Percentiles rank a stretch among this genome's conserved stretches.
phyloP scores from a whole-genome alignment of 2,113 vertebrate species.

The Varanus komodoensis region DNA sequence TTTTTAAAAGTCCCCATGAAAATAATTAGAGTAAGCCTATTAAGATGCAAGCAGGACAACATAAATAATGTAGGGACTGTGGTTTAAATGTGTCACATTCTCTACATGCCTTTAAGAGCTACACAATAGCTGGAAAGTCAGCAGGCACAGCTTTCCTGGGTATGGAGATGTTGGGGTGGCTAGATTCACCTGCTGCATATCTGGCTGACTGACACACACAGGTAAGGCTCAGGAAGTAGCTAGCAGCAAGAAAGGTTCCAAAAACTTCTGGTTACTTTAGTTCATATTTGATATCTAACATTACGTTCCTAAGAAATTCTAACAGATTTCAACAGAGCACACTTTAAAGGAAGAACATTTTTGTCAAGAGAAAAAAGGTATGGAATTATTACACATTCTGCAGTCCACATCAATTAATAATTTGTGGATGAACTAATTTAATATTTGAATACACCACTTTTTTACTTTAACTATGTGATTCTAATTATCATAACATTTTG shows the following conservation, averaged over 20 bases:
- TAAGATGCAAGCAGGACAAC: too few relatives aligned
- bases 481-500: background rate
- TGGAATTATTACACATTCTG: slow-evolving; percentile 3
- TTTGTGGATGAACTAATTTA: background rate
- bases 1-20: background rate
- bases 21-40: background rate
- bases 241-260: background rate
- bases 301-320: background rate
- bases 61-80: background rate
- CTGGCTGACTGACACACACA: background rate
- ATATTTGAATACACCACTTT: background rate
- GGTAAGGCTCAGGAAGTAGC: background rate
- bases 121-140: background rate
- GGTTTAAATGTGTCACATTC: background rate
- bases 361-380: background rate
- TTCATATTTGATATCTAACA: background rate
- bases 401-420: background rate
- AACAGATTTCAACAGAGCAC: background rate
- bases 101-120: background rate
- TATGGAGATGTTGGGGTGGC: background rate
- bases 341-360: background rate
- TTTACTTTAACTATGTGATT: slow-evolving; percentile 3
- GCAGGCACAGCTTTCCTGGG: background rate
- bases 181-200: background rate
- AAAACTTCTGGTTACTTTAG: background rate